phyloP scores from a whole-genome alignment of 2,888 invertebrate genomes.

The Agriopis leucophaearia region DNA sequence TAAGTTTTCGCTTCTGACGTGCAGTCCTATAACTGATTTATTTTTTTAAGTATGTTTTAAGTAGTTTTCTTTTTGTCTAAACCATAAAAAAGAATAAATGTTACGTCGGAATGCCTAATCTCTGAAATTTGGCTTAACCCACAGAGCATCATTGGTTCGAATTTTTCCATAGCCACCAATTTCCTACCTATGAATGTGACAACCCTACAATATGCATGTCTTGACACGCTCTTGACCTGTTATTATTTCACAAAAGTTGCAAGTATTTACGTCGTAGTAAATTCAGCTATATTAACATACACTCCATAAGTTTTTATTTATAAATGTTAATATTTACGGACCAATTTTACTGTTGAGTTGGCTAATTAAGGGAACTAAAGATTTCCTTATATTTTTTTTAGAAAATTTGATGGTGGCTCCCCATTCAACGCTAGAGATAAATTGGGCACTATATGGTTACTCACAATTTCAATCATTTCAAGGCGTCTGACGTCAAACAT shows the following conservation, averaged over 20 bases:
- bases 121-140: no score
- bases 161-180: no score
- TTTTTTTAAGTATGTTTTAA: no score
- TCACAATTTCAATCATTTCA: background rate
- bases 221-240: no score
- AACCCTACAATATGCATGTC: no score
- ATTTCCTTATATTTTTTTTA: background rate
- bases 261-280: background rate
- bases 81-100: no score
- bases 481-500: conserved; percentile 10
- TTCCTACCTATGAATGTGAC: no score
- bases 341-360: background rate
- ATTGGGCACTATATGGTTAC: background rate
- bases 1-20: no score
- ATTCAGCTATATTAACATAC: background rate
- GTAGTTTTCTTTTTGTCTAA: no score
- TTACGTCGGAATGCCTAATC: no score
- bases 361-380: background rate
- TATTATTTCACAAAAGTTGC: background rate
- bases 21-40: no score
- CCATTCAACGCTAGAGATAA: background rate
- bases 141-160: no score
- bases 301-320: conserved; percentile 7
- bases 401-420: background rate
- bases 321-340: background rate